Conservation (phyloP, 1,140 invertebrate species). For the Drosophila ogumai region DNA sequence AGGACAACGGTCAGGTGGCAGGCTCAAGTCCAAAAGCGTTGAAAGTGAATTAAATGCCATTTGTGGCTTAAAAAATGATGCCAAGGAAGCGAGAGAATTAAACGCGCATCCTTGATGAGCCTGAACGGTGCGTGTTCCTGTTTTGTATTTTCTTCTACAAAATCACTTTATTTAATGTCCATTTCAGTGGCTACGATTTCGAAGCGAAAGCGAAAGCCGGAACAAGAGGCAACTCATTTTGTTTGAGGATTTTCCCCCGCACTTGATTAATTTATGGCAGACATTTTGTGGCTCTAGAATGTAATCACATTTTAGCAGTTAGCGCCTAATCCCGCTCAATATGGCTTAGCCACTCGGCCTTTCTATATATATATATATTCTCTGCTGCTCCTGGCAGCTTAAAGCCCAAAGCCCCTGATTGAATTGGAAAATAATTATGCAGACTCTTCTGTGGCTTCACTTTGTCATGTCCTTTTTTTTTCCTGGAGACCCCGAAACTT, state of each 20-base stretch:
- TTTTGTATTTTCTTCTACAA: background rate
- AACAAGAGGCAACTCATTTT: conserved; percentile 17
- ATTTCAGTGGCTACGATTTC: conserved; percentile 7
- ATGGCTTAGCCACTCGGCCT: conserved; percentile 54
- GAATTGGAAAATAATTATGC: conserved; percentile 79
- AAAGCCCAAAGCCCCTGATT: conserved; percentile 63
- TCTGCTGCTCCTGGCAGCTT: conserved; percentile 18
- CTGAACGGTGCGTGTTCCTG: background rate
- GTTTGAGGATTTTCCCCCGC: conserved; percentile 28
- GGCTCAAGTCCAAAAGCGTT: conserved; percentile 39
- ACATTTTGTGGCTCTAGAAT: conserved; percentile 50
- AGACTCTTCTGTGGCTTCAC: conserved; percentile 39
- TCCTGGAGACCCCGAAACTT: background rate
- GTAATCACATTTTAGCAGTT: conserved; percentile 74
- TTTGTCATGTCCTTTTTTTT: conserved; percentile 20
- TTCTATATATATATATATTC: conserved; percentile 1
- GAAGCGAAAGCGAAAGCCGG: conserved; percentile 18
- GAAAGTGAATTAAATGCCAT: conserved; percentile 82
- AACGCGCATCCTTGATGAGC: conserved; percentile 19
- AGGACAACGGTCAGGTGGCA: conserved; percentile 46
- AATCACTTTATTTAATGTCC: conserved; percentile 9
- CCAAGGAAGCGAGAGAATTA: conserved; percentile 32
- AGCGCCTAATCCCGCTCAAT: conserved; percentile 78
- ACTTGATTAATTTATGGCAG: conserved; percentile 77
- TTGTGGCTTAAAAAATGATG: conserved; percentile 67